These are phyloP conservation scores for Wasmannia auropunctata DNA, from an alignment of 1,140 invertebrate genomes.

Conservation along the genomic window DNA sequence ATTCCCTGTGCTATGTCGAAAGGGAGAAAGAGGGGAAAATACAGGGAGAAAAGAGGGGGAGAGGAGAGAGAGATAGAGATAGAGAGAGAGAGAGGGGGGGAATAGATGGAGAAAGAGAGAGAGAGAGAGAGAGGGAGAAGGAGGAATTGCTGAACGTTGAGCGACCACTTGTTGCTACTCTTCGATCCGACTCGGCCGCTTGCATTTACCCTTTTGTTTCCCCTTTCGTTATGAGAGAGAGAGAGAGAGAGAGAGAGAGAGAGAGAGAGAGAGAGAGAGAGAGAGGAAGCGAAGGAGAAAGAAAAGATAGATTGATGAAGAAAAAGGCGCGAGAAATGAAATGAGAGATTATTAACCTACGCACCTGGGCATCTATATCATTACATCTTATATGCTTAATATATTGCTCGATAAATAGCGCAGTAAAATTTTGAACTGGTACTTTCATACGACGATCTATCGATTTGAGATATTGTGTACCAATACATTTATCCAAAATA, in stretches of 20 bases:
- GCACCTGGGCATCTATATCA: neutral
- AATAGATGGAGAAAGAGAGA: neutral
- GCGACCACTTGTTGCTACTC: conserved; percentile 81
- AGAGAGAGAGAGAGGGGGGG: neutral
- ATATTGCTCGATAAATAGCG: conserved; percentile 40
- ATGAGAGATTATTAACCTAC: conserved; percentile 57
- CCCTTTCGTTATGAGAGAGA: neutral
- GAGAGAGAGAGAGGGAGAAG: too few species aligned
- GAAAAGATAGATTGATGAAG: neutral
- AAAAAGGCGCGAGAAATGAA: neutral
- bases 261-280: conserved; percentile 4
- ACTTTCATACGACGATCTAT: neutral
- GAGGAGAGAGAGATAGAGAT: conserved; percentile 40
- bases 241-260: neutral
- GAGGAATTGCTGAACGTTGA: conserved; percentile 55
- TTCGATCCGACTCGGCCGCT: conserved; percentile 68
- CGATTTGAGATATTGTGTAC: neutral
- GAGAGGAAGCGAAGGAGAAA: neutral
- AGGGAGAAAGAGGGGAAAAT: conserved; percentile 27
- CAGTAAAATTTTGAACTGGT: conserved; percentile 18
- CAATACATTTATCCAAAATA: neutral
- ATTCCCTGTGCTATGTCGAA: conserved; percentile 50
- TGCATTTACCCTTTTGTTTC: conserved; percentile 53
- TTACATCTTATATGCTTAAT: conserved; percentile 51
- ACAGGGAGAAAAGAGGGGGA: conserved; percentile 32